Evolutionary conservation across 1,140 invertebrate species (phyloP), one percentile per base, ranked within the genome.

Genomic region (Philopotamus ludificatus): DNA sequence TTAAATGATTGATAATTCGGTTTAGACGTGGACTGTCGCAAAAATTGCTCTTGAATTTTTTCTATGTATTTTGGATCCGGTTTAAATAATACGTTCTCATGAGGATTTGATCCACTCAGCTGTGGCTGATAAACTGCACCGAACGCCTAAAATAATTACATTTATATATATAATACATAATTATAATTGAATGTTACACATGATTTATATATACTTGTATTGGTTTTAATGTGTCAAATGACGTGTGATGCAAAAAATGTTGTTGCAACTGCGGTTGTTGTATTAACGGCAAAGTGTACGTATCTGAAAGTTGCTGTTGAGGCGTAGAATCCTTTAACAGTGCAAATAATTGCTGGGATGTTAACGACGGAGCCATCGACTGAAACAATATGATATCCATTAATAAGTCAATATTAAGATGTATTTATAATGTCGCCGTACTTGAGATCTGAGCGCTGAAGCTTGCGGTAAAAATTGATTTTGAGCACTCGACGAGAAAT

Each of bases 341-440:
- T 22, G 81, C 77, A 66, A 84, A 83, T 1, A 86, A 70, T 64
- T 87, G 83, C 18, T 80, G 78, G 1, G 82, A 76, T 15, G 81
- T 81, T 12, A 86, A 65, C 1, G 79, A 72, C 18, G 76, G 62
- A 16, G 55, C 49, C 10, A 54, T 28, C 34, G 66, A 51, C 66
- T 68, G 28, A 7, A 63, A 28, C 18, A 34, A 44, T 34, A 21
- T 22, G 12, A 3, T 26, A 39, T 18, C 20, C 21, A 34, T 2
- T 55, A 51, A 51, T 16, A 55, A 26, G 50, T 34, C n/a, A n/a
- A n/a, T n/a, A n/a, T n/a, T 9, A 49, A 49, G 18, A 49, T 9
- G 7, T 10, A 49, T 49, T 49, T 49, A 18, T 7, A 16, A 49
- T 49, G 7, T 16, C n/a, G n/a, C n/a, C 12, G 26, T 45, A 63